A percentile compares a stretch with the other conserved stretches of the same genome.
Evolutionary conservation across 2,113 vertebrate species (phyloP).

Genomic region (Pogona vitticeps): DNA sequence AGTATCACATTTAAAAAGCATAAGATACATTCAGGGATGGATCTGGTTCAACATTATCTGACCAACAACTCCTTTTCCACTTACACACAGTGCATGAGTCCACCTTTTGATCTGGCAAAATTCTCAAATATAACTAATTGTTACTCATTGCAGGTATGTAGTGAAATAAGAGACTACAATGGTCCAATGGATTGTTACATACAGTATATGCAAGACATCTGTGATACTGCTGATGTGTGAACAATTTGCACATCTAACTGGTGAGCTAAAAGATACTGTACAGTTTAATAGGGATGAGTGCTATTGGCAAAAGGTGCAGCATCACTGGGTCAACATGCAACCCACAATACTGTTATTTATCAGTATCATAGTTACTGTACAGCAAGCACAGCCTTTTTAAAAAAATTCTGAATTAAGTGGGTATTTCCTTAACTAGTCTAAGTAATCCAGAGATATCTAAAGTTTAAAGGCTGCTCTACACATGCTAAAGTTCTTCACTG

Average conservation of each 20-base stretch:
- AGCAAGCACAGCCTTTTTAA: background rate
- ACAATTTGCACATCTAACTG: background rate
- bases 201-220: background rate
- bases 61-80: background rate
- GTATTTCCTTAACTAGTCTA: background rate
- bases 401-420: background rate
- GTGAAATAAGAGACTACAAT: background rate
- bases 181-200: background rate
- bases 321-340: background rate
- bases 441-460: background rate
- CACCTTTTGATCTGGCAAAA: background rate
- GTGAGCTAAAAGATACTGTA: too few relatives aligned
- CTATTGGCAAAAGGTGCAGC: background rate
- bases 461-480: background rate
- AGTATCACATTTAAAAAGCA: background rate
- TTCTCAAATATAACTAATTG: background rate
- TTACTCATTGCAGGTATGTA: background rate
- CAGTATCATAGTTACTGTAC: background rate
- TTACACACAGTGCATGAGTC: background rate
- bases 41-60: background rate
- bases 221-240: too few relatives aligned
- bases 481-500: too few relatives aligned
- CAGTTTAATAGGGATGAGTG: background rate
- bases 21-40: background rate
- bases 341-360: background rate